These are phyloP conservation scores for Rhagoletis zephyria DNA, from an alignment of 1,140 invertebrate species.

Conservation along the genomic window DNA sequence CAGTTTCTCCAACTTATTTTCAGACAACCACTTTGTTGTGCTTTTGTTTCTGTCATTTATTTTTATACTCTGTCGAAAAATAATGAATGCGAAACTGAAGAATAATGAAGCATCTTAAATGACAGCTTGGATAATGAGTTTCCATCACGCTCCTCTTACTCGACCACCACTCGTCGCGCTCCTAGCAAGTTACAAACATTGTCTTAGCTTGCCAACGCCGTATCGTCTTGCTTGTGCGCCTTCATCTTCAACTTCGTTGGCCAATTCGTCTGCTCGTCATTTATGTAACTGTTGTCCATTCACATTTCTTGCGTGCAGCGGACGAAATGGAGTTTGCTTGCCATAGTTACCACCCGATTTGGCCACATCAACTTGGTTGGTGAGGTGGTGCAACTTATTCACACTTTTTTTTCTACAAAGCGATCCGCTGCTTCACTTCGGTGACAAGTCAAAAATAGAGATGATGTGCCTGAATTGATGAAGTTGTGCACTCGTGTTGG, in stretches of 20 bases:
- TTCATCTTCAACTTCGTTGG: not conserved
- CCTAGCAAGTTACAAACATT: not conserved
- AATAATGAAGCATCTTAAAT: slow-evolving; percentile 54
- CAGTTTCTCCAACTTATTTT: not conserved
- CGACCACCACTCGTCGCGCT: not conserved
- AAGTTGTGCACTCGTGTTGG: not conserved
- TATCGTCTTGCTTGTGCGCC: not conserved
- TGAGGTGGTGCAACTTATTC: slow-evolving; percentile 21
- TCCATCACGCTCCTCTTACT: not conserved
- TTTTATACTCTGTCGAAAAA: slow-evolving; percentile 42
- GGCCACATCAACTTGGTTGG: not conserved
- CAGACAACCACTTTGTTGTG: not conserved
- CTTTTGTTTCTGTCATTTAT: not conserved
- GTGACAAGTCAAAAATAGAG: slow-evolving; percentile 37
- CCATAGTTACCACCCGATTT: slow-evolving; percentile 25
- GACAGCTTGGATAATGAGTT: slow-evolving; percentile 51
- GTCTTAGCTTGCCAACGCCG: not conserved
- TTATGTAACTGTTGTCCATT: slow-evolving; percentile 6
- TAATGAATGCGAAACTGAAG: slow-evolving; percentile 49
- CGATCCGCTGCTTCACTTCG: not conserved
- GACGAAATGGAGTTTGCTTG: not conserved
- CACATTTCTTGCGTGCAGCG: not conserved
- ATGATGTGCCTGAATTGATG: slow-evolving; percentile 37
- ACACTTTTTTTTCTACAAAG: not conserved
- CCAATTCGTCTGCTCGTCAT: not conserved